phyloP scores from a whole-genome alignment of 1,140 invertebrate species.

The Lucilia cuprina region DNA sequence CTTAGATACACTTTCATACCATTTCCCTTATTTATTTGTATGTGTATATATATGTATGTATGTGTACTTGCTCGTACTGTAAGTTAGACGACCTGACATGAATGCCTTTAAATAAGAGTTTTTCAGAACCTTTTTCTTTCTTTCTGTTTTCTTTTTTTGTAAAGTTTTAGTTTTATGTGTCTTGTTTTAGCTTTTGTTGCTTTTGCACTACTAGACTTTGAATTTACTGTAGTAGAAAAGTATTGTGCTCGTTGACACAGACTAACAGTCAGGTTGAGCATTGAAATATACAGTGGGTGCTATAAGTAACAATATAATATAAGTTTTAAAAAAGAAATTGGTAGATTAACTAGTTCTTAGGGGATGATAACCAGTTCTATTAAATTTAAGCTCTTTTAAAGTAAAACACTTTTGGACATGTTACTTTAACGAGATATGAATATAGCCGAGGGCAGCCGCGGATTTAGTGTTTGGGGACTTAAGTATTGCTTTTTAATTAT shows the following conservation, averaged over 20 bases:
- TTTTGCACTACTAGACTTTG: not conserved
- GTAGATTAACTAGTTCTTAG: too few species aligned
- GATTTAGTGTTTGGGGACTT: too few species aligned
- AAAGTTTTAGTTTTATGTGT: not conserved
- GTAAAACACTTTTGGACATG: too few species aligned
- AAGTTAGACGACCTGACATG: constrained; percentile 13
- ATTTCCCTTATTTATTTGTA: not conserved
- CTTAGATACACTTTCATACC: not conserved
- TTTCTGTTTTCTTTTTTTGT: not conserved
- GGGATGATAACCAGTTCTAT: too few species aligned
- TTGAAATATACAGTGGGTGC: not conserved
- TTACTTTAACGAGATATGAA: too few species aligned
- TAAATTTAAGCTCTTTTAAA: too few species aligned
- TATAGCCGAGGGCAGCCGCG: too few species aligned
- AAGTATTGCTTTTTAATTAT: too few species aligned
- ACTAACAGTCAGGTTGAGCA: not conserved
- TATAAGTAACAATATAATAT: not conserved
- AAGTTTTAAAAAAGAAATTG: too few species aligned
- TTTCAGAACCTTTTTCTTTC: not conserved
- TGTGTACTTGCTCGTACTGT: not conserved
- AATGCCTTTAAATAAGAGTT: constrained; percentile 15
- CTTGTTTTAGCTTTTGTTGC: not conserved
- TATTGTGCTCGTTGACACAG: constrained; percentile 10
- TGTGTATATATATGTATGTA: not conserved
- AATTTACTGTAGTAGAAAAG: constrained; percentile 1